Percentiles rank a stretch among this genome's conserved stretches.
Conservation (phyloP, 2,113 vertebrate genomes). For the Scopus umbretta region DNA sequence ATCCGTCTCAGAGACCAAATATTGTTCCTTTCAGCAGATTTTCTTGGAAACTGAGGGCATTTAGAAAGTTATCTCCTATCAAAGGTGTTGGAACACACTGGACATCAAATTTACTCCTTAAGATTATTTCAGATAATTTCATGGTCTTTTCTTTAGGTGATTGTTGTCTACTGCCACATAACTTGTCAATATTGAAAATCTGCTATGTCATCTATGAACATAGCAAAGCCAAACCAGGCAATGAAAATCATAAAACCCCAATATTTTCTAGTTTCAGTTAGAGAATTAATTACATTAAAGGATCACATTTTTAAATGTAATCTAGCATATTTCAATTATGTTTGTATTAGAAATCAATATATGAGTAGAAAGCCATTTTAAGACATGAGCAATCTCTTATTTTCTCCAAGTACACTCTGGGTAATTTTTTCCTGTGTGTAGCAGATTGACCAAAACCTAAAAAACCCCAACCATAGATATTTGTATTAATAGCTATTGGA, state of each 20-base stretch:
- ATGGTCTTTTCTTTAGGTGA: background rate
- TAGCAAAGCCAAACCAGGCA: background rate
- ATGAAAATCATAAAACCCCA: background rate
- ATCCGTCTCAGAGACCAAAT: background rate
- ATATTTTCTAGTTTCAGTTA: background rate
- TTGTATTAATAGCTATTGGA: background rate
- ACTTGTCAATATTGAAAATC: background rate
- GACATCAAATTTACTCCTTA: background rate
- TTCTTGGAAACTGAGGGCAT: background rate
- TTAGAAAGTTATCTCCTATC: background rate
- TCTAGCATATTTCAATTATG: background rate
- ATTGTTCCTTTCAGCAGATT: background rate
- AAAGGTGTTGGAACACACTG: background rate
- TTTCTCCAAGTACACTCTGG: background rate
- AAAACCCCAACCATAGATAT: background rate
- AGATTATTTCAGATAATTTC: background rate
- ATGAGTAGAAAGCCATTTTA: background rate
- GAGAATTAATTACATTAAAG: background rate
- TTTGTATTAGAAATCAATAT: background rate
- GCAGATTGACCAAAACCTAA: background rate
- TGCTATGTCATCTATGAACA: background rate
- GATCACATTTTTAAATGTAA: background rate
- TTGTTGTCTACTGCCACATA: background rate
- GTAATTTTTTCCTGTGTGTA: background rate
- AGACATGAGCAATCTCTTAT: background rate